A percentile compares a stretch with the other conserved stretches of the same genome.
Evolutionary conservation across 2,113 vertebrate genomes (phyloP).

Genomic region (Numida meleagris): DNA sequence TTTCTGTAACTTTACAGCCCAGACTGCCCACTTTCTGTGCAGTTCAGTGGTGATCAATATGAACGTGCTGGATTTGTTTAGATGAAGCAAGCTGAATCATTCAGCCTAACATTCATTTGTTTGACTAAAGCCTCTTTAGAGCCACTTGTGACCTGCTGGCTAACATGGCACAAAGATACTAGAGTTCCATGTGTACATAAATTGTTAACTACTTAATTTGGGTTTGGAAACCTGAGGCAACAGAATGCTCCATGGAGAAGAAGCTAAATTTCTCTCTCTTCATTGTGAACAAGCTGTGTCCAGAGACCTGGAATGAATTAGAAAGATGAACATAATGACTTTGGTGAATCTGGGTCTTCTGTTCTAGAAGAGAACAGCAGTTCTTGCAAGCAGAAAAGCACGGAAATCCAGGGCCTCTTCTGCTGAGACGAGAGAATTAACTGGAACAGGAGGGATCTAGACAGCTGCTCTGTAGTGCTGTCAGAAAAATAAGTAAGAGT

Average conservation of each 20-base stretch:
- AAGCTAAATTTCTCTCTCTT: slow-evolving; percentile 26
- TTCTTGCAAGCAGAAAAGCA: not conserved
- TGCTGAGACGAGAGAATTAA: not conserved
- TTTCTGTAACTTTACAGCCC: not conserved
- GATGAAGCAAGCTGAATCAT: slow-evolving; percentile 40
- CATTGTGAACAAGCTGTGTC: slow-evolving; percentile 24
- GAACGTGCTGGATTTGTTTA: slow-evolving; percentile 44
- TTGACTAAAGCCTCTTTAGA: slow-evolving; percentile 68
- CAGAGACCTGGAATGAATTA: slow-evolving; percentile 51
- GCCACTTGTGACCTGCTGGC: slow-evolving; percentile 66
- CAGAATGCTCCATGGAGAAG: slow-evolving; percentile 47
- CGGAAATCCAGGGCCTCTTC: not conserved
- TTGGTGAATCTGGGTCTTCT: not conserved
- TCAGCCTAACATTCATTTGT: slow-evolving; percentile 57
- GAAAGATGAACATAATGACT: slow-evolving; percentile 21
- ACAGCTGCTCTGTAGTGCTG: not conserved
- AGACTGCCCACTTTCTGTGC: not conserved
- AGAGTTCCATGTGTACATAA: slow-evolving; percentile 63
- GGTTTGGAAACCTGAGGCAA: slow-evolving; percentile 59
- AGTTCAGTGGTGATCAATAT: slow-evolving; percentile 9
- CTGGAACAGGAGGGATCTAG: not conserved
- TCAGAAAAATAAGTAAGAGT: not conserved
- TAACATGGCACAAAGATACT: slow-evolving; percentile 54
- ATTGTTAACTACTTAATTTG: slow-evolving; percentile 71
- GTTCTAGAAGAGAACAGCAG: not conserved